Evolutionary conservation across 2,888 invertebrate species (phyloP).

Genomic region (Gisinianus flammeolus): DNA sequence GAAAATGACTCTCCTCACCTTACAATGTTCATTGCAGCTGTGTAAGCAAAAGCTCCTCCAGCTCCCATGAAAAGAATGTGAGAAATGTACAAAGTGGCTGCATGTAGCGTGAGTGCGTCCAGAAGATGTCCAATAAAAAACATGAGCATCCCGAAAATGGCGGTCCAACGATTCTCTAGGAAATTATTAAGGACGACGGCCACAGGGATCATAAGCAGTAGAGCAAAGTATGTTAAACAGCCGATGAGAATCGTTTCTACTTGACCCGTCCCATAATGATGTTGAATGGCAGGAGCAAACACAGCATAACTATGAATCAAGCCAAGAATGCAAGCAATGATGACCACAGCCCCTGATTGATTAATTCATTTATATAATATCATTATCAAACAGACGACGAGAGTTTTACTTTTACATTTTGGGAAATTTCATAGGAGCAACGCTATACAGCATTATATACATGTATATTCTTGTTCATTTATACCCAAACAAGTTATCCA

Average conservation of each 20-base stretch:
- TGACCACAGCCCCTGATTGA: too few species aligned
- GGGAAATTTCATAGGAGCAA: too few species aligned
- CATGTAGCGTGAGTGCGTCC: conserved; percentile 44
- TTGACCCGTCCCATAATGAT: conserved; percentile 45
- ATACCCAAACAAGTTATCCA: conserved; percentile 34
- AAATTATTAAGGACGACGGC: conserved; percentile 35
- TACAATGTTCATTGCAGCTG: conserved; percentile 31
- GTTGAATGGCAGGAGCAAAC: conserved; percentile 37
- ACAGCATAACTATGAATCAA: conserved; percentile 41
- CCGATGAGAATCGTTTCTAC: conserved; percentile 42
- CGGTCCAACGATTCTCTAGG: conserved; percentile 48
- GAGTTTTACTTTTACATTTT: too few species aligned
- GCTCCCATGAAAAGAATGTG: conserved; percentile 45
- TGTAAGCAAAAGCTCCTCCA: conserved; percentile 48
- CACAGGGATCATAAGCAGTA: conserved; percentile 39
- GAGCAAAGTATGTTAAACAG: conserved; percentile 36
- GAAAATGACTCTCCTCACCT: neutral
- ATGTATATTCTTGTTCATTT: too few species aligned
- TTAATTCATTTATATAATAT: too few species aligned
- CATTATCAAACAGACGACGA: too few species aligned
- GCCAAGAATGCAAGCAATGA: conserved; percentile 43
- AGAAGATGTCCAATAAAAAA: conserved; percentile 47
- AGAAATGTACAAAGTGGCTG: conserved; percentile 37
- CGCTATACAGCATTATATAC: too few species aligned
- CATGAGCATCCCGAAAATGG: conserved; percentile 51